Evolutionary conservation across 2,113 vertebrate species (phyloP).

Genomic region (Bufo gargarizans): DNA sequence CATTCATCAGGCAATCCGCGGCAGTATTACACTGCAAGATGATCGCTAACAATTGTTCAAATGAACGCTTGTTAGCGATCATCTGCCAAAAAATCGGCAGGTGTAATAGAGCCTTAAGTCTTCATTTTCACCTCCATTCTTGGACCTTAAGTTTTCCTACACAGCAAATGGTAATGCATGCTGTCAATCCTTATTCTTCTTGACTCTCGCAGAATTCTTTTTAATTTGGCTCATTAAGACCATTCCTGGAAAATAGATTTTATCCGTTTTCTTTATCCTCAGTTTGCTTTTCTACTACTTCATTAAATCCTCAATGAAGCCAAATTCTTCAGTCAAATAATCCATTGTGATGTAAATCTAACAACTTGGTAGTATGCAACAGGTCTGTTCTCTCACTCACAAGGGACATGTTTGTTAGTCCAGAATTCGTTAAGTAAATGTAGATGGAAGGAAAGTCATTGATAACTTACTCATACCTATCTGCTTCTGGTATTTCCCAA

Average conservation of each 20-base stretch:
- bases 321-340: constrained; percentile 26
- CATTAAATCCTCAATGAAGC: constrained; percentile 23
- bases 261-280: constrained; percentile 30
- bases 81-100: no score
- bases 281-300: constrained; percentile 28
- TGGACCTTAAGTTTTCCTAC: not conserved
- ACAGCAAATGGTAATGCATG: constrained; percentile 35
- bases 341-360: not conserved
- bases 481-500: no score
- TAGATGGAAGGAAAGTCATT: no score
- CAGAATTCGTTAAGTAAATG: no score
- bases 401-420: not conserved
- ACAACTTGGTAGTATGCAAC: not conserved
- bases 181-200: constrained; percentile 30
- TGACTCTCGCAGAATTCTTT: constrained; percentile 31
- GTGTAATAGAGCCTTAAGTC: no score
- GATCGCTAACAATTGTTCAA: no score
- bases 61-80: no score
- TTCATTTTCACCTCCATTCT: constrained; percentile 6
- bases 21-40: no score
- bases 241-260: constrained; percentile 32
- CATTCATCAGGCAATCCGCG: no score
- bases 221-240: constrained; percentile 39
- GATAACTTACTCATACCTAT: no score
- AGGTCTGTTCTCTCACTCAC: not conserved